Base-by-base conservation (phyloP, 2,113 vertebrate species). In the Cygnus atratus region DNA sequence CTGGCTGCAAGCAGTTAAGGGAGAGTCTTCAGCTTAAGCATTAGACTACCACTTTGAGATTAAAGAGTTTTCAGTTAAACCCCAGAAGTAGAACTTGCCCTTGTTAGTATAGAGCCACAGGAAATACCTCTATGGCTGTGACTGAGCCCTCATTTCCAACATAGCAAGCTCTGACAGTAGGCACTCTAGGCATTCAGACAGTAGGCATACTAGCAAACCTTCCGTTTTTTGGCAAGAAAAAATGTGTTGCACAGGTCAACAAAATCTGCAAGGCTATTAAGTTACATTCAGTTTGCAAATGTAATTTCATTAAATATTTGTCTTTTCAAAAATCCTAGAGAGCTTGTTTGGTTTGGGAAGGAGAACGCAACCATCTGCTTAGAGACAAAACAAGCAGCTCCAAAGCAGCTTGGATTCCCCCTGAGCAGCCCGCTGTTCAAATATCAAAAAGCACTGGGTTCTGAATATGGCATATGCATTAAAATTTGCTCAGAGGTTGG, bases 301-400 rank as follows among this genome's bases (percentile, higher is more conserved):
- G 59, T 81, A 94, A 97, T 97, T 97, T 92, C 3, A 75, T 95
- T 94, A 98, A 97, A 97, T 97, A 96, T 96, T 97, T 97, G 77
- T 92, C 70, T 90, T 97, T 94, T 93, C 84, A 93, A 75, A 97
- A 96, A 94, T 94, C 65, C 90, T 94, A 66, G 79, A 97, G 63
- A 81, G 61, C 35, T 68, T 93, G 65, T 93, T 98, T 97, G 87
- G 89, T 96, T 97, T 92, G 92, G 46, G 83, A 78, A 89, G 43
- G 41, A 97, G 93, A 96, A 84, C 95, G 92, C 21, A 96, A 86
- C 72, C 92, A 96, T 97, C 97, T 97, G 95, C 85, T 96, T 57
- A 58, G 85, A 97, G 58, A 85, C 52, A 94, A 97, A 97, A 90
- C 76, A 96, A 96, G 95, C 93, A 95, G 72, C 93, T 97, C 94